A percentile compares a stretch with the other conserved stretches of the same genome.
These are phyloP conservation scores for Aphodius granarius DNA, from an alignment of 2,888 invertebrate genomes.

Conservation along the genomic window DNA sequence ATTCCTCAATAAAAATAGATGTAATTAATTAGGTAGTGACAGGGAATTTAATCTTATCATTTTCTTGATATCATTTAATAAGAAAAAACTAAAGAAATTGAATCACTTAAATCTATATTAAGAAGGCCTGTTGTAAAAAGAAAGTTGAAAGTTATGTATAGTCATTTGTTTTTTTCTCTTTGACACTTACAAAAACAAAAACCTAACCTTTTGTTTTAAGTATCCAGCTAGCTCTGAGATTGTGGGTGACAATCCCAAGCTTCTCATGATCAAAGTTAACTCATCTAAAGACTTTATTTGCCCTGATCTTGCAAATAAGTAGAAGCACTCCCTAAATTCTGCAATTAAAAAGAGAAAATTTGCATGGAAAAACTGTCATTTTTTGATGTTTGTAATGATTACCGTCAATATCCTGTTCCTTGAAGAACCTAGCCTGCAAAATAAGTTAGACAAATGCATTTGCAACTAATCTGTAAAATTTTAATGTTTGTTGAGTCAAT, in stretches of 20 bases:
- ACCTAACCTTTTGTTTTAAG: conserved; percentile 63
- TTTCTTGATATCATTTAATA: background rate
- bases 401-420: conserved; percentile 96
- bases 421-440: conserved; percentile 87
- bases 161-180: conserved; percentile 2
- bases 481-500: conserved; percentile 9
- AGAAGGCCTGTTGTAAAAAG: background rate
- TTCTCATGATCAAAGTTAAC: conserved; percentile 91
- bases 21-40: background rate
- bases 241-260: conserved; percentile 91
- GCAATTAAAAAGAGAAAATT: conserved; percentile 48
- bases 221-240: conserved; percentile 86
- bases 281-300: conserved; percentile 88
- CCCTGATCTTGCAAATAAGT: conserved; percentile 87
- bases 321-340: conserved; percentile 97
- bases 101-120: too few species aligned
- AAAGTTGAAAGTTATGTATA: background rate
- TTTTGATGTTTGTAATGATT: conserved; percentile 47
- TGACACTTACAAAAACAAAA: conserved; percentile 3
- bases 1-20: background rate
- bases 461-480: conserved; percentile 15
- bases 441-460: conserved; percentile 28
- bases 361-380: background rate
- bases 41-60: too few species aligned
- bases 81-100: background rate